These are phyloP conservation scores for Conus canariensis DNA, from an alignment of 2,888 invertebrate genomes.

Conservation along the genomic window DNA sequence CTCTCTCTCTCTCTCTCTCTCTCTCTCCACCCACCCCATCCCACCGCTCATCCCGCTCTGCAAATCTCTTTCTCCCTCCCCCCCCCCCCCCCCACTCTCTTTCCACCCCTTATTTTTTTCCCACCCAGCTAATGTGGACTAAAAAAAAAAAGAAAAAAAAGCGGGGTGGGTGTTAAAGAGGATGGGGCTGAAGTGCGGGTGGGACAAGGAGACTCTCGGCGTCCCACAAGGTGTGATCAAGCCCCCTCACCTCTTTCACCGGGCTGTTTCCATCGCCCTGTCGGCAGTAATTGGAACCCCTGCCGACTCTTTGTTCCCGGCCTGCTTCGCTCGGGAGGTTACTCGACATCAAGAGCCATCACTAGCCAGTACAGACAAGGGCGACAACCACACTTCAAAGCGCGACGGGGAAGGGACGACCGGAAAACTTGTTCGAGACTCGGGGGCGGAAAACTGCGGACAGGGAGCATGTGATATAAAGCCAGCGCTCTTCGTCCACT, in stretches of 20 bases:
- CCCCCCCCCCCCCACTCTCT: not conserved
- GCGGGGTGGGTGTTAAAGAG: not conserved
- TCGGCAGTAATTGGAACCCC: not conserved
- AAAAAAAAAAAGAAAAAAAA: not conserved
- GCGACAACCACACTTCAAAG: not conserved
- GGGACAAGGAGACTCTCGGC: not conserved
- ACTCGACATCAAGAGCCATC: slow-evolving; percentile 5
- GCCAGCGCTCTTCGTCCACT: too few species aligned
- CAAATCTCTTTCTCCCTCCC: not conserved
- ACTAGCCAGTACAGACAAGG: not conserved
- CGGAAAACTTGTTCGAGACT: not conserved
- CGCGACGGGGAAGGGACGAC: not conserved
- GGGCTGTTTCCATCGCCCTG: slow-evolving; percentile 16
- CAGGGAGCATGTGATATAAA: not conserved
- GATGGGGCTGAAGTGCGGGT: too few species aligned
- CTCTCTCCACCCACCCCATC: not conserved
- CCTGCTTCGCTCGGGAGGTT: not conserved
- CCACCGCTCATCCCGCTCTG: not conserved
- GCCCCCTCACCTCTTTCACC: not conserved
- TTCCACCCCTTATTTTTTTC: too few species aligned
- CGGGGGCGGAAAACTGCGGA: not conserved
- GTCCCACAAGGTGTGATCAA: not conserved
- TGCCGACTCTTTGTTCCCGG: not conserved
- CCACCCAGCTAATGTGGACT: not conserved
- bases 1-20: not conserved